Conservation (phyloP, 2,797 vertebrate species). For the Macrochelys suwanniensis region DNA sequence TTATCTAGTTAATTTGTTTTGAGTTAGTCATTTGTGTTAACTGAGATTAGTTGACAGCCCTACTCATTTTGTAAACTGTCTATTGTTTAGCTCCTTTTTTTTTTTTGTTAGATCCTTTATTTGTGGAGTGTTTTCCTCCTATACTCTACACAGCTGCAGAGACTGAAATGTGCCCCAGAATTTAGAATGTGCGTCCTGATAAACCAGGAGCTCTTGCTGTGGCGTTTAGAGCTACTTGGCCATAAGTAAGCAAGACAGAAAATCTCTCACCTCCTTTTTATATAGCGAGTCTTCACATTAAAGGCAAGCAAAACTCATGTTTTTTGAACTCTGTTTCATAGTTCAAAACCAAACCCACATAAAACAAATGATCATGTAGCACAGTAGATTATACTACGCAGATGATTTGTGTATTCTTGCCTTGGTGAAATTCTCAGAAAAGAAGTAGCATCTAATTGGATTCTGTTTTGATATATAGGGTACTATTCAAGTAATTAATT, state of each 20-base stretch:
- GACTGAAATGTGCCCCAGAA: neutral
- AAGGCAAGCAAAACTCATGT: neutral
- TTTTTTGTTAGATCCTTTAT: neutral
- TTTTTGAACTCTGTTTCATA: neutral
- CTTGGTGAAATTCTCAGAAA: neutral
- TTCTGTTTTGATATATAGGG: conserved; percentile 12
- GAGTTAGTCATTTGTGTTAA: no score
- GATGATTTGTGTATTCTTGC: neutral
- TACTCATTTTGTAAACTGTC: neutral
- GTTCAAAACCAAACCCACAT: neutral
- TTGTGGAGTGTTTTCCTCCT: neutral
- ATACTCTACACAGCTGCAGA: neutral
- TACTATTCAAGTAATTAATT: conserved; percentile 42
- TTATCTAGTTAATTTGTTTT: no score
- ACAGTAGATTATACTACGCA: neutral
- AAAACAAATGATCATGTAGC: neutral
- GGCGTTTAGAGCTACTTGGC: neutral
- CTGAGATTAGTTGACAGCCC: no score
- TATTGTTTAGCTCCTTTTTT: neutral
- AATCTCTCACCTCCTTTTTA: neutral
- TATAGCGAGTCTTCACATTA: no score
- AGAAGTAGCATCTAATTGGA: neutral
- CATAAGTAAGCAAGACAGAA: neutral
- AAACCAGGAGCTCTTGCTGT: neutral
- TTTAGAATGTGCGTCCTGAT: neutral